A percentile compares a stretch with the other conserved stretches of the same genome.
These are phyloP conservation scores for Orestias chungarensis DNA, from an alignment of 2,797 vertebrate species.

Conservation along the genomic window DNA sequence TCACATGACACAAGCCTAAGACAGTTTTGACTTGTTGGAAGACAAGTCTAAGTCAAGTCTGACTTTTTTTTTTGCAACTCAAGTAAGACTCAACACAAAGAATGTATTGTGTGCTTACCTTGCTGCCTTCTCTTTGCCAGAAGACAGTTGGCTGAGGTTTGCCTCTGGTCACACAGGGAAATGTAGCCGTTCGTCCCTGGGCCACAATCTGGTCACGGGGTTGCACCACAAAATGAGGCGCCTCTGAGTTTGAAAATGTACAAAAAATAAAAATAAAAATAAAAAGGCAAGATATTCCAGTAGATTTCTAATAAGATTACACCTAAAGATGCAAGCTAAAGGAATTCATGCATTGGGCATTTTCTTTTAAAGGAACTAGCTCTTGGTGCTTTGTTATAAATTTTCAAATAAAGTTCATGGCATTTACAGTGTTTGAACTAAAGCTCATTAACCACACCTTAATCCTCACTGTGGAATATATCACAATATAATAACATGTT, in stretches of 20 bases:
- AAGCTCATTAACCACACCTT: slow-evolving; percentile 36
- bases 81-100: not conserved
- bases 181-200: slow-evolving; percentile 92
- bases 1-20: not conserved
- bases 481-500: slow-evolving; percentile 28
- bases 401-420: not conserved
- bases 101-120: slow-evolving; percentile 92
- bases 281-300: slow-evolving; percentile 38
- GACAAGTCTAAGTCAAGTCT: not conserved
- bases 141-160: slow-evolving; percentile 98
- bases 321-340: slow-evolving; percentile 31
- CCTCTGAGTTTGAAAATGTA: slow-evolving; percentile 82
- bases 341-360: slow-evolving; percentile 60
- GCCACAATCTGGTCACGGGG: slow-evolving; percentile 97
- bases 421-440: slow-evolving; percentile 19
- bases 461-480: slow-evolving; percentile 27
- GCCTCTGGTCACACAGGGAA: slow-evolving; percentile 97
- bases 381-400: slow-evolving; percentile 8
- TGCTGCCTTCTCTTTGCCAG: slow-evolving; percentile 98
- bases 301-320: not conserved
- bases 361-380: slow-evolving; percentile 16
- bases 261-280: slow-evolving; percentile 46
- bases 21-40: too few relatives aligned
- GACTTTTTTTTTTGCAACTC: not conserved
- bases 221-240: slow-evolving; percentile 94